These are phyloP conservation scores for Agelastica alni DNA, from an alignment of 2,888 invertebrate species.

Conservation along the genomic window DNA sequence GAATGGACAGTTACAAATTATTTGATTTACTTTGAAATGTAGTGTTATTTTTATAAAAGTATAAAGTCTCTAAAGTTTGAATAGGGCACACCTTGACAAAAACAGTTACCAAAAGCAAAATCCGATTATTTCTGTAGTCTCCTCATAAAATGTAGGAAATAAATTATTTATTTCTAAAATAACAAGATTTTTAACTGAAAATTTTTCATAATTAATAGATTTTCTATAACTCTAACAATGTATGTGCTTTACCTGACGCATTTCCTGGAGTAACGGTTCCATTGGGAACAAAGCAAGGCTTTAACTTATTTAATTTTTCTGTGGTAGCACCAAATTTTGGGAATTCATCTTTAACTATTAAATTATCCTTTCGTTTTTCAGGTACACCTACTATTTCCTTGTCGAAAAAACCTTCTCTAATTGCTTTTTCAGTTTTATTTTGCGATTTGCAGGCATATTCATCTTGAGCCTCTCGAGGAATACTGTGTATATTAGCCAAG, in stretches of 20 bases:
- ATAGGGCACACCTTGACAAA: too few relatives aligned
- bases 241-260: conserved; percentile 65
- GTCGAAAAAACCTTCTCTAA: conserved; percentile 65
- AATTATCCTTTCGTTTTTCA: conserved; percentile 43
- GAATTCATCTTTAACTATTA: conserved; percentile 69
- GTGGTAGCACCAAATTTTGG: conserved; percentile 66
- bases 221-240: too few relatives aligned
- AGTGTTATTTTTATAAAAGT: too few relatives aligned
- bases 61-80: too few relatives aligned
- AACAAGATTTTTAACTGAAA: too few relatives aligned
- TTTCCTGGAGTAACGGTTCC: conserved; percentile 80
- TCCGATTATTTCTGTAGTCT: too few relatives aligned
- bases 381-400: conserved; percentile 73
- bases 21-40: too few relatives aligned
- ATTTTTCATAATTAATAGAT: too few relatives aligned
- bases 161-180: too few relatives aligned
- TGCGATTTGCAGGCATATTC: conserved; percentile 71
- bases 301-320: conserved; percentile 65
- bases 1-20: too few relatives aligned
- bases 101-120: too few relatives aligned
- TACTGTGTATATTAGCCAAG: conserved; percentile 67
- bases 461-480: conserved; percentile 74
- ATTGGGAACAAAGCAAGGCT: conserved; percentile 64
- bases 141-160: too few relatives aligned
- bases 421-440: conserved; percentile 65